These are phyloP conservation scores for Leptopterna dolabrata DNA, from an alignment of 2,888 invertebrate species.

Conservation along the genomic window DNA sequence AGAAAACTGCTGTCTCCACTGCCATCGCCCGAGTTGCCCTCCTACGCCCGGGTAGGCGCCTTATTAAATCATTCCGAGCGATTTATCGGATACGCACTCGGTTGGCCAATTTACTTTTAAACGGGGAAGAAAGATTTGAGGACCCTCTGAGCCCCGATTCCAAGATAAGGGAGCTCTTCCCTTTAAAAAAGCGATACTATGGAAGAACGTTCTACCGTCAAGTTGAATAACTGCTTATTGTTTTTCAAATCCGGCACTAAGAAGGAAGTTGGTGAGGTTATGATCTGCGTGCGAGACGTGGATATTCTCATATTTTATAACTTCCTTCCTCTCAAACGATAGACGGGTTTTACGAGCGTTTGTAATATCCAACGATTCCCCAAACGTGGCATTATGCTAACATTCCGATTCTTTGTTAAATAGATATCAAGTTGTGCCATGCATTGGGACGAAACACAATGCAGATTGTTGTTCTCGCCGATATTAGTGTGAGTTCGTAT, in stretches of 20 bases:
- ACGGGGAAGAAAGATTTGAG: neutral
- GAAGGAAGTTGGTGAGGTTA: neutral
- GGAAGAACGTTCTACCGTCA: neutral
- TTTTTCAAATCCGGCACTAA: neutral
- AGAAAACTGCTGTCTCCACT: neutral
- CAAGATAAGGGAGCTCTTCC: neutral
- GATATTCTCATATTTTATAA: too few relatives aligned
- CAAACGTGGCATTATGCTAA: too few relatives aligned
- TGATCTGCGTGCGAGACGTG: too few relatives aligned
- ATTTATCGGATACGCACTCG: conserved; percentile 40
- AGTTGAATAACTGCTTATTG: neutral
- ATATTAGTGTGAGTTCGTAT: too few relatives aligned
- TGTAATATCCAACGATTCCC: too few relatives aligned
- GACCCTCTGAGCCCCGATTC: neutral
- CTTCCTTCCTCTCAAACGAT: too few relatives aligned
- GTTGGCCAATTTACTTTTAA: conserved; percentile 43
- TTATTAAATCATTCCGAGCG: conserved; percentile 44
- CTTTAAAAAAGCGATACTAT: neutral
- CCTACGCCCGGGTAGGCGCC: conserved; percentile 36
- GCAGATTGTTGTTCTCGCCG: too few relatives aligned
- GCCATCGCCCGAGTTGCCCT: conserved; percentile 7
- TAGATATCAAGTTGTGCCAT: too few relatives aligned
- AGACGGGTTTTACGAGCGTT: too few relatives aligned
- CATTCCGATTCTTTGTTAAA: too few relatives aligned
- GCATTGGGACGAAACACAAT: too few relatives aligned